phyloP scores from a whole-genome alignment of 2,113 vertebrate species.

The Genyomyrus donnyi region DNA sequence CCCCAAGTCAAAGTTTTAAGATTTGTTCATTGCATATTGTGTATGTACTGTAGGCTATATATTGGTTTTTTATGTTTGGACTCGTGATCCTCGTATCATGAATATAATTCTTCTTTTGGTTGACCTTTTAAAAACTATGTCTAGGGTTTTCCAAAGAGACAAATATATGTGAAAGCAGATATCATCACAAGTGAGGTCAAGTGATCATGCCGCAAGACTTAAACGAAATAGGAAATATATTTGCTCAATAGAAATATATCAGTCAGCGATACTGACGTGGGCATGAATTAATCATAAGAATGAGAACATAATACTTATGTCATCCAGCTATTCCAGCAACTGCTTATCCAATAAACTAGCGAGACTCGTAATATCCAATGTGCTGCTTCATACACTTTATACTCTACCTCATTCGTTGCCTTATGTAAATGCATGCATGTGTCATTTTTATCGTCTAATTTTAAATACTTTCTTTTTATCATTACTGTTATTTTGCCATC shows the following conservation, averaged over 20 bases:
- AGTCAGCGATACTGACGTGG: neutral
- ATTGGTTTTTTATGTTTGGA: neutral
- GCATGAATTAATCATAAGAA: neutral
- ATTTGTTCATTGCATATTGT: neutral
- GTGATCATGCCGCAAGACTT: neutral
- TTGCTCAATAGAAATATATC: neutral
- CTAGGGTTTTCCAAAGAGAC: neutral
- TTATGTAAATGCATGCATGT: neutral
- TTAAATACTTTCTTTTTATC: neutral
- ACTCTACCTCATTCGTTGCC: neutral
- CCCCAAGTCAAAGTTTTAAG: neutral
- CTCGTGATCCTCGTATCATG: neutral
- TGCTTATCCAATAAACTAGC: neutral
- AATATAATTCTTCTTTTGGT: neutral
- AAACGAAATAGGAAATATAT: neutral
- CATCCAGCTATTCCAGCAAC: neutral
- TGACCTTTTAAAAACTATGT: neutral
- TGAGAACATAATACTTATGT: neutral
- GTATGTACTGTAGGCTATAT: neutral
- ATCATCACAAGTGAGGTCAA: neutral
- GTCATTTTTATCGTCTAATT: neutral
- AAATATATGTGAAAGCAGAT: neutral
- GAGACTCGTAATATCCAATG: neutral
- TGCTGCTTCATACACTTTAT: neutral
- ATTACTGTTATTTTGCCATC: neutral